Percentiles rank a stretch among this genome's conserved stretches.
phyloP scores from a whole-genome alignment of 1,140 invertebrate species.

The Sitodiplosis mosellana region DNA sequence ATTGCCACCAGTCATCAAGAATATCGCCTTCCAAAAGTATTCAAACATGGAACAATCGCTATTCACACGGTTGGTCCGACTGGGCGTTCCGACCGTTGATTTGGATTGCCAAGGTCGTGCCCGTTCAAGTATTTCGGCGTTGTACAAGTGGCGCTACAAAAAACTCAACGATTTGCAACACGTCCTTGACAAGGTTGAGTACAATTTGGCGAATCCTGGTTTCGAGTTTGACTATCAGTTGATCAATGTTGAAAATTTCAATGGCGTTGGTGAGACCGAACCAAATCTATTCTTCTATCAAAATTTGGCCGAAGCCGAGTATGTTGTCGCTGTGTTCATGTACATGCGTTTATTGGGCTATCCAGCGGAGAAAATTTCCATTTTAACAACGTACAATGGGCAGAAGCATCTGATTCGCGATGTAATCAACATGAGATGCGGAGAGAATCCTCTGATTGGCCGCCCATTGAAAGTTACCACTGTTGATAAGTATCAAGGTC shows the following conservation, averaged over 20 bases:
- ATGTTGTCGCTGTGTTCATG: conserved; percentile 94
- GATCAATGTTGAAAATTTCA: conserved; percentile 92
- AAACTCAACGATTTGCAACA: conserved; percentile 83
- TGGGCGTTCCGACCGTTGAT: conserved; percentile 93
- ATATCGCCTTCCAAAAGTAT: conserved; percentile 99
- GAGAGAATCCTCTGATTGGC: conserved; percentile 91
- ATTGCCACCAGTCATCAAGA: conserved; percentile 97
- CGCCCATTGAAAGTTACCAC: conserved; percentile 87
- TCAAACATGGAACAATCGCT: conserved; percentile 99
- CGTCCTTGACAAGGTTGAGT: conserved; percentile 66
- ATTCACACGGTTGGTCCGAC: conserved; percentile 86
- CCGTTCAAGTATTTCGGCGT: conserved; percentile 54
- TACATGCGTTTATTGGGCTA: conserved; percentile 97
- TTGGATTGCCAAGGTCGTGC: conserved; percentile 95
- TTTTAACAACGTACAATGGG: conserved; percentile 98
- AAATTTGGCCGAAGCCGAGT: conserved; percentile 98
- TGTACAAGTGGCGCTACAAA: conserved; percentile 98
- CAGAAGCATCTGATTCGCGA: conserved; percentile 96
- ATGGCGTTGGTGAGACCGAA: conserved; percentile 91
- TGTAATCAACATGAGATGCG: conserved; percentile 87
- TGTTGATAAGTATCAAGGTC: conserved; percentile 98
- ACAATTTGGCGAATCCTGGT: conserved; percentile 77
- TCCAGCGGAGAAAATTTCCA: conserved; percentile 93
- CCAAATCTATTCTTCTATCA: conserved; percentile 98
- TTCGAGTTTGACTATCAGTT: conserved; percentile 89